These are phyloP conservation scores for Drosophila quinaria DNA, from an alignment of 2,888 invertebrate genomes.

Conservation along the genomic window DNA sequence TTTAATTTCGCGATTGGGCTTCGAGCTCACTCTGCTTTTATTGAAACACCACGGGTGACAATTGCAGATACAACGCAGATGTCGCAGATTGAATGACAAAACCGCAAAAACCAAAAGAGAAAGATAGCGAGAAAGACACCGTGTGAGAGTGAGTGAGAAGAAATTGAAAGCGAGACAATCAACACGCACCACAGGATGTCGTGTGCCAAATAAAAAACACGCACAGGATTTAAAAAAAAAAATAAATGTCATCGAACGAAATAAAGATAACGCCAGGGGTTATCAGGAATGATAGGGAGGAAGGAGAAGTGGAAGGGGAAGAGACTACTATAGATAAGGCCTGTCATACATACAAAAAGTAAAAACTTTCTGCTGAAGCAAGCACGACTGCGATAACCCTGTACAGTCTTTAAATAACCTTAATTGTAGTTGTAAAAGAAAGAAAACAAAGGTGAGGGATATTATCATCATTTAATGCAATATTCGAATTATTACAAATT, in stretches of 20 bases:
- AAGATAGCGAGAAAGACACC: slow-evolving; percentile 24
- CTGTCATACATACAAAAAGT: slow-evolving; percentile 19
- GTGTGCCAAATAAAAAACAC: slow-evolving; percentile 50
- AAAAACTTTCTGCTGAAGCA: background rate
- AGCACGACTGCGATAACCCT: background rate
- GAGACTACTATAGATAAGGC: slow-evolving; percentile 1
- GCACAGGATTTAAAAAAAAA: slow-evolving; percentile 51
- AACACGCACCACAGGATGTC: slow-evolving; percentile 70
- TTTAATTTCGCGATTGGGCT: slow-evolving; percentile 56
- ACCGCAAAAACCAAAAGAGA: slow-evolving; percentile 54
- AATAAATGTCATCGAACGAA: slow-evolving; percentile 27
- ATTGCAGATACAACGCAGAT: slow-evolving; percentile 51
- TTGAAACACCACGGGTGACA: slow-evolving; percentile 67
- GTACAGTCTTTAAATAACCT: background rate
- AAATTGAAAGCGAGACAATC: slow-evolving; percentile 66
- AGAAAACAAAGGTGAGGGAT: no score
- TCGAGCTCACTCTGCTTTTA: slow-evolving; percentile 5
- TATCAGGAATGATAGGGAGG: background rate
- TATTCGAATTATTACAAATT: no score
- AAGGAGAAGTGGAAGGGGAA: background rate
- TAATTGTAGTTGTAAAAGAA: no score
- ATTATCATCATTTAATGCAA: no score
- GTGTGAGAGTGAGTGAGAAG: slow-evolving; percentile 27
- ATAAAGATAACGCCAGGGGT: slow-evolving; percentile 10
- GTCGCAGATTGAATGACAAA: slow-evolving; percentile 60